phyloP scores from a whole-genome alignment of 2,113 vertebrate species.

The Dinomys branickii region DNA sequence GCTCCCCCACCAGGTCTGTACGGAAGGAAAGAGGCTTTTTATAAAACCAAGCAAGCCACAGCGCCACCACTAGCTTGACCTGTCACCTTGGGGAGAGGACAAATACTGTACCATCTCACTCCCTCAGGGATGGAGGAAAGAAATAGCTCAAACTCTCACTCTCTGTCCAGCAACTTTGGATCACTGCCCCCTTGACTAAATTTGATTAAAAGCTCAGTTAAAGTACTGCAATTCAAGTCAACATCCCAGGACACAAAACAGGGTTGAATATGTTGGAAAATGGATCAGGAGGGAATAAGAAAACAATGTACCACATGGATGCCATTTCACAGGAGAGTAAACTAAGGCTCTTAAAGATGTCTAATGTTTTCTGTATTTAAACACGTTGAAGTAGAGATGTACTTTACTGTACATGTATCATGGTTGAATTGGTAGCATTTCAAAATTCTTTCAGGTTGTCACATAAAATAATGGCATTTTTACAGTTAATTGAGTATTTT shows the following conservation, averaged over 20 bases:
- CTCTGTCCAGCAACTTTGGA: background rate
- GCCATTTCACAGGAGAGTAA: background rate
- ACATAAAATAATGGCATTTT: background rate
- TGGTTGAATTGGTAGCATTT: background rate
- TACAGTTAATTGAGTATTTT: background rate
- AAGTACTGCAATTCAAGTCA: background rate
- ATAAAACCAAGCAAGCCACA: background rate
- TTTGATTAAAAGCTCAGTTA: background rate
- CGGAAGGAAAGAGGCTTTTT: background rate
- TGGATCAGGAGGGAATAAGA: background rate
- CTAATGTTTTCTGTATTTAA: background rate
- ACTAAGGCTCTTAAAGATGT: background rate
- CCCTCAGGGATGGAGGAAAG: background rate
- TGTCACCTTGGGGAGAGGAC: background rate
- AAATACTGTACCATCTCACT: no score
- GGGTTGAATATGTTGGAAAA: background rate
- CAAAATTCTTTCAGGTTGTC: background rate
- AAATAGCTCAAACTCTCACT: background rate
- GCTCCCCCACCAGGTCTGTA: background rate
- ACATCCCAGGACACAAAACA: background rate
- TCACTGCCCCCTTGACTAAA: background rate
- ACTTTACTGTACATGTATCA: background rate
- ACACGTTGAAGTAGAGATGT: background rate
- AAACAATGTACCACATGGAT: background rate
- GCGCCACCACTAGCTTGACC: background rate